Percentiles rank a stretch among this genome's conserved stretches.
Conservation (phyloP, 2,888 invertebrate species). For the Orthosia gothica region DNA sequence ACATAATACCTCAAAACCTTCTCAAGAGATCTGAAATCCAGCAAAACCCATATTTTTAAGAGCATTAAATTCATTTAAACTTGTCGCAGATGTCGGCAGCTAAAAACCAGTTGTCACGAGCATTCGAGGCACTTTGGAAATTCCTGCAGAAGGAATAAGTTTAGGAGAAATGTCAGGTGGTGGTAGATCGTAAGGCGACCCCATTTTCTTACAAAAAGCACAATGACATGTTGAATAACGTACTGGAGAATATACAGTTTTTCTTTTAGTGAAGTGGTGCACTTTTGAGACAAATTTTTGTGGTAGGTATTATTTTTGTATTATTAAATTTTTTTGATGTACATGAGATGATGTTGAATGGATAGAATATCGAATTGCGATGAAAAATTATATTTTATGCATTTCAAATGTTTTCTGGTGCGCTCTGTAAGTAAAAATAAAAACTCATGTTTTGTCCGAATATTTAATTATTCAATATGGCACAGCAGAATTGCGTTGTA, state of each 20-base stretch:
- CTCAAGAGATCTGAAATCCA: constrained; percentile 17
- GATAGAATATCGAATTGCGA: background rate
- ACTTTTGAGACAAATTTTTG: constrained; percentile 24
- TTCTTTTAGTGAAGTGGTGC: constrained; percentile 28
- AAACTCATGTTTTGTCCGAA: background rate
- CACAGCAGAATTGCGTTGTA: background rate
- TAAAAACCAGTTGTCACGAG: constrained; percentile 58
- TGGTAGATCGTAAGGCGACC: constrained; percentile 29
- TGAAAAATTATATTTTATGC: background rate
- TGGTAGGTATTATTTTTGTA: background rate
- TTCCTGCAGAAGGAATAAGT: constrained; percentile 38
- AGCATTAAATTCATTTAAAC: constrained; percentile 46
- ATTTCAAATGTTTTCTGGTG: background rate
- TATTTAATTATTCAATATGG: background rate
- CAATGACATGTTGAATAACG: constrained; percentile 52
- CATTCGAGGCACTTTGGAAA: constrained; percentile 50
- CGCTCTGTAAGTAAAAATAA: background rate
- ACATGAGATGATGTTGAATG: background rate
- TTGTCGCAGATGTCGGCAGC: constrained; percentile 29
- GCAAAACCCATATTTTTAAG: constrained; percentile 37
- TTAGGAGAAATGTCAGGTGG: constrained; percentile 51
- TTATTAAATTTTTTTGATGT: background rate
- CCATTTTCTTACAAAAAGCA: constrained; percentile 54
- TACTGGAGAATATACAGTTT: constrained; percentile 21
- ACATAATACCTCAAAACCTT: constrained; percentile 40